These are phyloP conservation scores for Geopemphigus sp. DNA, from an alignment of 1,140 invertebrate genomes.

Conservation along the genomic window DNA sequence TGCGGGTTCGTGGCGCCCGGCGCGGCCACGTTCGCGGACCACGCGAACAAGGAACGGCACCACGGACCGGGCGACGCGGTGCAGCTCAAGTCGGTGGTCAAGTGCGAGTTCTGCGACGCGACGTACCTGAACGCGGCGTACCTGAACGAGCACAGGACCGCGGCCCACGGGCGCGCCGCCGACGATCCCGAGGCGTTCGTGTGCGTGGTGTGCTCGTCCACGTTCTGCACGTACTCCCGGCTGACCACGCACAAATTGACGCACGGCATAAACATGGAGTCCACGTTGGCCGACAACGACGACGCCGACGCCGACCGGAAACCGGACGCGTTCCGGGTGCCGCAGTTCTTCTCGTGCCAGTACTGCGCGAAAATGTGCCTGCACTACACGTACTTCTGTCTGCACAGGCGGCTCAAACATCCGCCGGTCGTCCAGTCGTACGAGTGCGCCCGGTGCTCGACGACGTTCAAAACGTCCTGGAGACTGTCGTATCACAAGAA, in stretches of 20 bases:
- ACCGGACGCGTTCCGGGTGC: conserved; percentile 57
- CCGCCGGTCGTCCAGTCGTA: conserved; percentile 54
- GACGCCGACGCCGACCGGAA: conserved; percentile 49
- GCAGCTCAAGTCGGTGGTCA: conserved; percentile 57
- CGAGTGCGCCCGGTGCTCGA: not conserved
- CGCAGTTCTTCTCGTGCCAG: conserved; percentile 60
- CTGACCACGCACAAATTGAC: conserved; percentile 59
- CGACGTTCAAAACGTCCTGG: conserved; percentile 34
- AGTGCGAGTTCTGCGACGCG: conserved; percentile 59
- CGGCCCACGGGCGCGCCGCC: conserved; percentile 5
- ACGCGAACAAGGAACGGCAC: conserved; percentile 30
- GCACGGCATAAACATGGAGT: conserved; percentile 59
- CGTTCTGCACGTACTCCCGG: conserved; percentile 59
- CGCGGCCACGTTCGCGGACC: not conserved
- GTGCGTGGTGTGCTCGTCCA: conserved; percentile 57
- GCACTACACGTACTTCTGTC: conserved; percentile 57
- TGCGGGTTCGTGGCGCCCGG: conserved; percentile 46
- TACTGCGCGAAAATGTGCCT: conserved; percentile 50
- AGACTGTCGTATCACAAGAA: conserved; percentile 26
- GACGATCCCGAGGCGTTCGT: conserved; percentile 43
- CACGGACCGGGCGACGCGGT: conserved; percentile 53
- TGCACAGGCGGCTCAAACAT: conserved; percentile 59
- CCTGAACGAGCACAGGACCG: conserved; percentile 48
- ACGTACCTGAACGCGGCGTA: conserved; percentile 54
- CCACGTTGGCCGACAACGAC: conserved; percentile 52